Base-by-base conservation (phyloP, 2,888 invertebrate genomes). In the Ferrisia virgata region DNA sequence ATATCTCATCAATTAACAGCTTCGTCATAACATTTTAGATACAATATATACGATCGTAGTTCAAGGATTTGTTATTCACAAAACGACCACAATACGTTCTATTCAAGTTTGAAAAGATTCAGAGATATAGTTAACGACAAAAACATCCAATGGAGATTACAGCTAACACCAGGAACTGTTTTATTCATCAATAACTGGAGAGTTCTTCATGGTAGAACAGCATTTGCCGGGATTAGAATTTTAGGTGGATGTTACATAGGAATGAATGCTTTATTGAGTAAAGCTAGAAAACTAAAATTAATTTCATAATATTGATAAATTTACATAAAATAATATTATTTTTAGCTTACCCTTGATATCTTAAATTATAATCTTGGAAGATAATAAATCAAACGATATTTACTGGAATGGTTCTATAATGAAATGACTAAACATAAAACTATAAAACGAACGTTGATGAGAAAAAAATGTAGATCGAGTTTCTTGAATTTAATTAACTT, bases 161-260 rank as follows among this genome's bases (percentile, higher is more conserved):
- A 92, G 88, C 88, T 93, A 8, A 87, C 88, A 58, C 94, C 95
- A 84, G 95, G 95, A 28, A 91, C 91, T 15, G 92, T 95, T 11
- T 89, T 94, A 86, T 91, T 93, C 81, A 91, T 95, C 87, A 94
- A 95, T 87, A 95, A 95, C 89, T 95, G 94, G 91, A 90, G 95
- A 83, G 90, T 94, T 0, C 89, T 94, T 1, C 95, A 96, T 87
- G 95, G 94, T 0, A 90, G 95, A 79, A 91, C 91, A 0, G 91
- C 90, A 0, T 95, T 93, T 87, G 90, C 91, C 0, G 95, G 95
- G 0, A 89, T 88, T 8, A 90, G 95, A 58, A 89, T 91, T 25
- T 89, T 95, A 87, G 90, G 91, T 82, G 94, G 95, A 0, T 92
- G 93, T 86, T 95, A 95, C 88, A 90, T 95, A 25, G 90, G 92